phyloP scores from a whole-genome alignment of 2,888 invertebrate genomes.

The Syritta pipiens region DNA sequence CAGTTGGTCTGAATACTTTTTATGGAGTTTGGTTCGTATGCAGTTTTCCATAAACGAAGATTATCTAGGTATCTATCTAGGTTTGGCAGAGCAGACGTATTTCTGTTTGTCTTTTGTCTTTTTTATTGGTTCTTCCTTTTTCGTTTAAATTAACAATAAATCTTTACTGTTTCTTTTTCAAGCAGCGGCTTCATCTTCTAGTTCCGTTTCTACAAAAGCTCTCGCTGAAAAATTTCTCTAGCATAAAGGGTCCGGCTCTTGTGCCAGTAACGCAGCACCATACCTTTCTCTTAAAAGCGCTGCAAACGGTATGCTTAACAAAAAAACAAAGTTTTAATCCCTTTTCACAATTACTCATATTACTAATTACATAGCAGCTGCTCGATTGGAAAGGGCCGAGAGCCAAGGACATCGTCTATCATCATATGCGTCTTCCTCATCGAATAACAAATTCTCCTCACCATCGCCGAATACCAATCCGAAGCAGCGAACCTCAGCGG shows the following conservation, averaged over 20 bases:
- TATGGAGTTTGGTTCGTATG: too few relatives aligned
- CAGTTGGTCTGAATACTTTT: too few relatives aligned
- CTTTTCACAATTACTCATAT: not conserved
- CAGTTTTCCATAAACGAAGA: too few relatives aligned
- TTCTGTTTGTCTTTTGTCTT: too few relatives aligned
- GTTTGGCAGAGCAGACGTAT: too few relatives aligned
- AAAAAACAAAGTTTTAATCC: not conserved
- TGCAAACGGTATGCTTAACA: slow-evolving; percentile 58
- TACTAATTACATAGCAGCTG: slow-evolving; percentile 28
- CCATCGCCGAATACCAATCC: slow-evolving; percentile 57
- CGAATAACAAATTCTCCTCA: slow-evolving; percentile 67
- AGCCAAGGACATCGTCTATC: slow-evolving; percentile 72
- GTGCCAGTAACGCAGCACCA: slow-evolving; percentile 74
- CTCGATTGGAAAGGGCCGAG: slow-evolving; percentile 70
- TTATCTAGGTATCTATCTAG: too few relatives aligned
- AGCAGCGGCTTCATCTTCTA: slow-evolving; percentile 80
- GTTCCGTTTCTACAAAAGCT: slow-evolving; percentile 80
- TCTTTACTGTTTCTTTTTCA: slow-evolving; percentile 51
- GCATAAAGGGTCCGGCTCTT: slow-evolving; percentile 79
- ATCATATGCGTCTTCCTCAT: slow-evolving; percentile 71
- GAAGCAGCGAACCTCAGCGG: slow-evolving; percentile 64
- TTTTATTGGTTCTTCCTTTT: too few relatives aligned
- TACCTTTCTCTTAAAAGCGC: slow-evolving; percentile 70
- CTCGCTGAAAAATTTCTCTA: slow-evolving; percentile 78
- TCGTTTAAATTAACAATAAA: not conserved